Evolutionary conservation across 2,113 vertebrate genomes (phyloP).

Genomic region (Perca fluviatilis): DNA sequence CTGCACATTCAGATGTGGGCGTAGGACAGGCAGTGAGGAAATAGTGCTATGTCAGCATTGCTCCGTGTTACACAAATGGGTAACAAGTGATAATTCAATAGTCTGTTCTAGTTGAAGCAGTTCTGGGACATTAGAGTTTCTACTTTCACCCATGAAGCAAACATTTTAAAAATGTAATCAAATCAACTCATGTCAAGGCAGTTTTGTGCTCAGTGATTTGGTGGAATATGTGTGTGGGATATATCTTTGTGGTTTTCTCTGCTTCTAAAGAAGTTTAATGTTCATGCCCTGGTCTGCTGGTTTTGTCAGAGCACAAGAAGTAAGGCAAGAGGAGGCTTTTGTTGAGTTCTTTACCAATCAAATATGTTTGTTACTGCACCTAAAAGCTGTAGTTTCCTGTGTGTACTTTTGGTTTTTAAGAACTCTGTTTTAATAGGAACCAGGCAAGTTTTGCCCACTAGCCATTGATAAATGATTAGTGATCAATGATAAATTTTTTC

Average conservation of each 20-base stretch:
- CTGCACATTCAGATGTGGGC: not conserved
- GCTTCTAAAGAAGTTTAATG: not conserved
- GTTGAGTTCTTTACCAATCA: slow-evolving; percentile 6
- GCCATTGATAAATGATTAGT: slow-evolving; percentile 29
- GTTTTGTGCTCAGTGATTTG: not conserved
- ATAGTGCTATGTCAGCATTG: slow-evolving; percentile 33
- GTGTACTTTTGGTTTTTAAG: not conserved
- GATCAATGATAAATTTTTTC: not conserved
- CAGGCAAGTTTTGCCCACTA: not conserved
- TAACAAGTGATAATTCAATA: slow-evolving; percentile 39
- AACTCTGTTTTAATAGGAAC: slow-evolving; percentile 4
- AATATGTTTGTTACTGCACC: slow-evolving; percentile 10
- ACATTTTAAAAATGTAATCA: not conserved
- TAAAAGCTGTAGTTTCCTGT: slow-evolving; percentile 4
- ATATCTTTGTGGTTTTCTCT: not conserved
- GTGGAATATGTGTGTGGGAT: not conserved
- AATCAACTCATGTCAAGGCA: not conserved
- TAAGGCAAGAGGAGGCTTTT: slow-evolving; percentile 14
- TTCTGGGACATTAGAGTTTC: not conserved
- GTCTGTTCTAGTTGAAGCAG: not conserved
- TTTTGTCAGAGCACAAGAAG: not conserved
- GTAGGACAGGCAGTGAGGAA: not conserved
- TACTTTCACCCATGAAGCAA: not conserved
- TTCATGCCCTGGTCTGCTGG: not conserved
- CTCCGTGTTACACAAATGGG: slow-evolving; percentile 52